Evolutionary conservation across 2,888 invertebrate species (phyloP).

Genomic region (Hofmannophila pseudospretella): DNA sequence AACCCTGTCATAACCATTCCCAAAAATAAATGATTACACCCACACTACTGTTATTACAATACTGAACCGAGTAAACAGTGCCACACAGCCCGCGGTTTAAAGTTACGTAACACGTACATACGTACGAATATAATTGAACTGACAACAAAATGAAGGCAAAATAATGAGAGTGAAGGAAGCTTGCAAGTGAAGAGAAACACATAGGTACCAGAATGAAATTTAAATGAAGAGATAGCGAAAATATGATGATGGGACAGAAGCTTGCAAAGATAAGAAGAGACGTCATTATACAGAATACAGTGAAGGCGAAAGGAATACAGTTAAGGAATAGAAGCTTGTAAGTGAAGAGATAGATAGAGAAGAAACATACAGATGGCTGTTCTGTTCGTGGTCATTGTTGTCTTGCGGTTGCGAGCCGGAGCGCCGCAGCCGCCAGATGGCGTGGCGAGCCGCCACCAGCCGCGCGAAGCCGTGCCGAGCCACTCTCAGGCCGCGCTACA

Average conservation of each 20-base stretch:
- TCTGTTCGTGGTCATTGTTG: constrained; percentile 73
- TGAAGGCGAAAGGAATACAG: not conserved
- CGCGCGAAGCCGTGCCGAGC: constrained; percentile 84
- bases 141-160: not conserved
- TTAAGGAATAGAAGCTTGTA: constrained; percentile 29
- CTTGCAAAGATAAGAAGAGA: no score
- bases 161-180: not conserved
- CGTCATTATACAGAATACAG: no score
- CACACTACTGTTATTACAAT: no score
- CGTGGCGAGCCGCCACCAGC: constrained; percentile 84
- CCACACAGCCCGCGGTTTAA: no score
- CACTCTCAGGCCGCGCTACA: constrained; percentile 71
- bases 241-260: no score
- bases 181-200: no score
- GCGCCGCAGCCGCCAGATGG: constrained; percentile 82
- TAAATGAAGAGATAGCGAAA: not conserved
- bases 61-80: no score
- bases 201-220: no score
- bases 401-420: constrained; percentile 74
- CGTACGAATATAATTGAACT: no score
- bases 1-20: no score
- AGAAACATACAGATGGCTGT: constrained; percentile 76
- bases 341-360: constrained; percentile 52
- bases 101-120: no score
- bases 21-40: no score